Percentiles rank a stretch among this genome's conserved stretches.
Conservation (phyloP, 1,140 invertebrate species). For the Mercenaria mercenaria region DNA sequence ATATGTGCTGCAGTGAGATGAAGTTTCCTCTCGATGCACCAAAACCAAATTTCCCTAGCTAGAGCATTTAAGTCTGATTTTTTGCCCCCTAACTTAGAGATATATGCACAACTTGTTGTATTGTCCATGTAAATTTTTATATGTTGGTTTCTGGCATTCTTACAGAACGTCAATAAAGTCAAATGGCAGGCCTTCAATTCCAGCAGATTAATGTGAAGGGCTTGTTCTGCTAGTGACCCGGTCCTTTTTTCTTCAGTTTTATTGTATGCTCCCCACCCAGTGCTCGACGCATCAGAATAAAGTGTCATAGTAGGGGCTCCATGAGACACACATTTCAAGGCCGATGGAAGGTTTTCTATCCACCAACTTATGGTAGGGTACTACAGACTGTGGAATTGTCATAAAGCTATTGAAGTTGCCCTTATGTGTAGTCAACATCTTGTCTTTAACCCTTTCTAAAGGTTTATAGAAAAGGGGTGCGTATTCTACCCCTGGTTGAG, state of each 20-base stretch:
- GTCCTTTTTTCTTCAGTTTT: background rate
- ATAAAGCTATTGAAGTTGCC: conserved; percentile 21
- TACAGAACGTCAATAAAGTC: background rate
- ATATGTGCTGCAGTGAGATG: conserved; percentile 10
- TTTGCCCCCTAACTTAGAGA: conserved; percentile 4
- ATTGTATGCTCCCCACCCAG: background rate
- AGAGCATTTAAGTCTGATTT: background rate
- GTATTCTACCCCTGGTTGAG: conserved; percentile 10
- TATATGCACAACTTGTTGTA: conserved; percentile 3
- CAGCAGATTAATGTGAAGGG: background rate
- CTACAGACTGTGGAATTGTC: background rate
- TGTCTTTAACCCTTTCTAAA: conserved; percentile 7
- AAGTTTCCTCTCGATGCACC: conserved; percentile 24
- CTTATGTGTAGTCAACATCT: background rate
- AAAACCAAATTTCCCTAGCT: conserved; percentile 21
- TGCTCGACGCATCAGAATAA: background rate
- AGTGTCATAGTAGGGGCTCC: background rate
- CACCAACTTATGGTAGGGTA: background rate
- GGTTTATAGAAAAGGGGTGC: conserved; percentile 22
- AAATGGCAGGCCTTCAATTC: conserved; percentile 5
- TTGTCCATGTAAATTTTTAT: background rate
- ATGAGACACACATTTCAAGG: background rate
- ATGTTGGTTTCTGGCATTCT: background rate
- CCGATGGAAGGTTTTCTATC: background rate
- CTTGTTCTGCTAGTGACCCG: background rate